Evolutionary conservation across 1,140 invertebrate species (phyloP), one percentile per base, ranked within the genome.

Genomic region (Drosophila mayri): DNA sequence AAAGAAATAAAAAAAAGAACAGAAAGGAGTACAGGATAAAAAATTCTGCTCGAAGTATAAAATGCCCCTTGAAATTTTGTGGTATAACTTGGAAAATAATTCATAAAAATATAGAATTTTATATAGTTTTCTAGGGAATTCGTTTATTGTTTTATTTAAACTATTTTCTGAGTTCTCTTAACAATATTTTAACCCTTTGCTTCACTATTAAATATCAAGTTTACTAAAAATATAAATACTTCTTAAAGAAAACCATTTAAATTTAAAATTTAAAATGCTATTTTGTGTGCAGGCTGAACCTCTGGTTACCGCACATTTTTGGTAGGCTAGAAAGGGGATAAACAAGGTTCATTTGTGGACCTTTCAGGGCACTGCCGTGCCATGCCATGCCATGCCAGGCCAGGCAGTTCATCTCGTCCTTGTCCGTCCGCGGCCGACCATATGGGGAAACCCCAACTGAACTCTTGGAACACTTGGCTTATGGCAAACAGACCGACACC

Each of bases 401-500:
- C 65, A 63, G 57, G 35, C 40, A 58, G 65, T 71, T 71, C 52
- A 72, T 70, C 40, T 70, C 64, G 49, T 55, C 61, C 4, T 37
- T 4, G 37, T 38, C 58, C 47, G 25, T 55, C 25, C 61, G 35
- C 20, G 41, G 10, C 30, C 22, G 6, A 9, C 43, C 68, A 71
- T 72, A 60, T 72, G 68, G 68, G 52, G n/a, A 49, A 35, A 4
- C 32, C 52, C 32, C 8, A 20, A 10, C 32, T 6, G 32, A 38
- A 54, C 52, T 16, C 32, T 14, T 10, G 52, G 40, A 64, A 41
- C 65, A 41, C 65, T 68, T 68, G 65, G 65, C 65, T 68, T 68
- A 81, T 60, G 67, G 79, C 77, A 83, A 79, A 79, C 79, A 65
- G 77, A 65, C 63, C 60, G 59, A 67, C 49, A 38, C 76, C 38